These are phyloP conservation scores for Sebastes trivittatus DNA, from an alignment of 2,797 vertebrate genomes.

Conservation along the genomic window DNA sequence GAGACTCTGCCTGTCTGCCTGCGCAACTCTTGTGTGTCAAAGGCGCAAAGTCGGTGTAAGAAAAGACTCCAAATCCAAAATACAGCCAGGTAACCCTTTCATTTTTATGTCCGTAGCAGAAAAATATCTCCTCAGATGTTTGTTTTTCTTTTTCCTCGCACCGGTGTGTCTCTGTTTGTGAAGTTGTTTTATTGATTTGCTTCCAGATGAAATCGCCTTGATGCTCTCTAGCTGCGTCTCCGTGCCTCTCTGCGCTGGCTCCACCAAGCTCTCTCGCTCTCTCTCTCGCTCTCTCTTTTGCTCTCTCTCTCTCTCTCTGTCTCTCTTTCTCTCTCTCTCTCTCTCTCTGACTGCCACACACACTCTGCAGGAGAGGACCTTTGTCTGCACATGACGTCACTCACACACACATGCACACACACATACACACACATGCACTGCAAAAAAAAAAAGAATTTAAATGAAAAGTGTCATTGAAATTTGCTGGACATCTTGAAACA, in stretches of 20 bases:
- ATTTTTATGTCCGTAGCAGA: constrained; percentile 63
- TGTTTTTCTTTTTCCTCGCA: neutral
- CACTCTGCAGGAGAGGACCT: constrained; percentile 57
- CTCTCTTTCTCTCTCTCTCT: neutral
- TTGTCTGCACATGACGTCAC: constrained; percentile 75
- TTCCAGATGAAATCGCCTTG: constrained; percentile 31
- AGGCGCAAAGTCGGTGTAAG: constrained; percentile 41
- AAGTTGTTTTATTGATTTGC: neutral
- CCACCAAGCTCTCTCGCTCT: constrained; percentile 1
- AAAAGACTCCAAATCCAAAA: constrained; percentile 51
- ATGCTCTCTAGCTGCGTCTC: constrained; percentile 52
- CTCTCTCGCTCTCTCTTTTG: neutral
- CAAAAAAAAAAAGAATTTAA: neutral
- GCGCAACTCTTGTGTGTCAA: constrained; percentile 63
- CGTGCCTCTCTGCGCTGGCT: constrained; percentile 66
- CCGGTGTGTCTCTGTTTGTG: neutral
- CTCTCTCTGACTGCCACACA: constrained; percentile 41
- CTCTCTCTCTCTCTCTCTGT: neutral
- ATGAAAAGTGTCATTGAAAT: neutral
- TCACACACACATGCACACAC: neutral
- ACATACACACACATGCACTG: neutral
- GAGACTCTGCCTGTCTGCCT: constrained; percentile 22
- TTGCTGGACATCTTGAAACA: neutral
- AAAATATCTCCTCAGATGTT: neutral
- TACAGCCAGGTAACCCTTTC: constrained; percentile 62